Conservation (phyloP, 2,797 vertebrate genomes). For the Characodon lateralis region DNA sequence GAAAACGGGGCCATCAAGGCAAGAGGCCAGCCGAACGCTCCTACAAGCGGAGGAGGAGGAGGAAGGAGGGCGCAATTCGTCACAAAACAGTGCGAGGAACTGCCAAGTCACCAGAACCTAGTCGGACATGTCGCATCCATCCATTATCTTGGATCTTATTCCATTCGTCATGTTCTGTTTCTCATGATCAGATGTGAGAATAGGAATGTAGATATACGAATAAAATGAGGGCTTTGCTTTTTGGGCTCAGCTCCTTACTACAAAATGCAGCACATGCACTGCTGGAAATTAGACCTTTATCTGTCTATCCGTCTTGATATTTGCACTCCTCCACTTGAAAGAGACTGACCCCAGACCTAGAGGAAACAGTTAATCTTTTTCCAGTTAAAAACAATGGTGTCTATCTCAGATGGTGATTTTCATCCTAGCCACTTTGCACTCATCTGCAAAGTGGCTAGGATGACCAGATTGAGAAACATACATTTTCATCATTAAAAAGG, state of each 20-base stretch:
- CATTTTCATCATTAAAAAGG: not conserved
- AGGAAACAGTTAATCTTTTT: not conserved
- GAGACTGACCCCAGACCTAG: not conserved
- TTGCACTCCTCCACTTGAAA: not conserved
- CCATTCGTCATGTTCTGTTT: not conserved
- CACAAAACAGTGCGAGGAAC: too few species aligned
- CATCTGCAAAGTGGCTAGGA: too few species aligned
- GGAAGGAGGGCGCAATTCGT: too few species aligned
- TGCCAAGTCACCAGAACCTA: too few species aligned
- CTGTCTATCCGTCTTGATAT: not conserved
- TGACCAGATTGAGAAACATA: too few species aligned
- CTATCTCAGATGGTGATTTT: not conserved
- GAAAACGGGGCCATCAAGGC: too few species aligned
- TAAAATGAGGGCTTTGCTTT: not conserved
- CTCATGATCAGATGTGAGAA: not conserved
- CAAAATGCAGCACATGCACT: not conserved
- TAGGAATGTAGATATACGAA: not conserved
- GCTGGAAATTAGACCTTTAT: not conserved
- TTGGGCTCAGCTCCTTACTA: too few species aligned
- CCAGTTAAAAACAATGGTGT: not conserved
- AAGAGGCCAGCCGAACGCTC: too few species aligned
- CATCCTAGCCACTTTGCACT: not conserved
- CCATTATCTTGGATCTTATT: not conserved
- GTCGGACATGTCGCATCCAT: too few species aligned
- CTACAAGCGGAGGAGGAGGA: too few species aligned